Base-by-base conservation (phyloP, 1,140 invertebrate genomes). In the Zaprionus vittiger region DNA sequence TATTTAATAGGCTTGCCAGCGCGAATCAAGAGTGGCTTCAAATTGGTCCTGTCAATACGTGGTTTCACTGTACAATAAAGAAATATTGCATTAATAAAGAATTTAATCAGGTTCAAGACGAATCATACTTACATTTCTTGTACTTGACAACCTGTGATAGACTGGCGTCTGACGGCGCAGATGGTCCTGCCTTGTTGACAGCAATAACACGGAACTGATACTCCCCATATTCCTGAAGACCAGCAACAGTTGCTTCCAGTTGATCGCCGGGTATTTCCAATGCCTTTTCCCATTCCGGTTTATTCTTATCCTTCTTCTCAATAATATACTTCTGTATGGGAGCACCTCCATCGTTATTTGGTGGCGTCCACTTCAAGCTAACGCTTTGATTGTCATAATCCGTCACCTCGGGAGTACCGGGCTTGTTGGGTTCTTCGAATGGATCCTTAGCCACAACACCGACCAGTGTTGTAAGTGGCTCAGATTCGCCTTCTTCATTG, bases 271-370 rank as follows among this genome's bases (percentile, higher is more conserved):
- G 95, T 1, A 98, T 96, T 94, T 98, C 96, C 83, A 97, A 95
- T 44, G 97, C 97, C 91, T 98, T 97, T 93, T 98, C 97, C 98
- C 98, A 99, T 73, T 98, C 97, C 11, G 95, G 94, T 26, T 96
- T 95, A 81, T 97, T 96, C 93, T 99, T 96, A 89, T 98, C 97
- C 93, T 98, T 98, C 95, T 99, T 99, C 94, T 99, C 98, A 83
- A 99, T 97, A 57, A 99, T 97, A 93, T 99, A 99, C 93, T 99
- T 98, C 82, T 97, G 97, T 85, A 99, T 97, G 7, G 98, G 97
- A 26, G 98, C 96, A 24, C 99, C 99, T 69, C 99, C 99, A 93
- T 99, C 99, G 70, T 94, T 95, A 57, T 95, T 94, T n/a, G 99
- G 99, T 15, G 97, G 94, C 1, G 96, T 95, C 99, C 99, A 99